Conservation (phyloP, 2,113 vertebrate species). For the Apodemus sylvaticus region DNA sequence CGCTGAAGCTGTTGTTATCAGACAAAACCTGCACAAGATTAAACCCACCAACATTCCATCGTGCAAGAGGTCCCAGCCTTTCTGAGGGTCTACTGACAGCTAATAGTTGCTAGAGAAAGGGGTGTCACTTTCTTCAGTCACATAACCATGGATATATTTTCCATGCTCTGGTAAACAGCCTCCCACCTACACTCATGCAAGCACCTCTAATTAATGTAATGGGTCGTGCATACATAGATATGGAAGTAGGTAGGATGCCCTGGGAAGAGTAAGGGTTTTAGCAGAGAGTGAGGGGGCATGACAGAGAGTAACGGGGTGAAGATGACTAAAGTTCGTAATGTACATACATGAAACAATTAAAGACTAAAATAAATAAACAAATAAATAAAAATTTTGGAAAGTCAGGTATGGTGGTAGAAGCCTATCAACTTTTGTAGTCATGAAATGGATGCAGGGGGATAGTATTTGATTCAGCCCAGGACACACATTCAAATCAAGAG, state of each 20-base stretch:
- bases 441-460: neutral
- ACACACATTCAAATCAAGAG: neutral
- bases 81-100: neutral
- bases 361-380: neutral
- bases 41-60: neutral
- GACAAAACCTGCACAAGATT: neutral
- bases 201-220: neutral
- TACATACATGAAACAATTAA: neutral
- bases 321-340: neutral
- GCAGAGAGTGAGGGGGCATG: no score
- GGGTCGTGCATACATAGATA: neutral
- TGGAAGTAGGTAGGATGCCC: no score
- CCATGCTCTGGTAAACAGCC: neutral
- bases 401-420: neutral
- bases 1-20: neutral
- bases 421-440: no score
- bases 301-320: neutral
- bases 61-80: neutral
- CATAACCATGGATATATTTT: neutral
- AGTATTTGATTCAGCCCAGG: neutral
- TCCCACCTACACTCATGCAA: neutral
- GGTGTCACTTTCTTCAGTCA: neutral
- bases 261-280: neutral
- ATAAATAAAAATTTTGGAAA: neutral
- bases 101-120: neutral